Evolutionary conservation across 2,888 invertebrate genomes (phyloP).

Genomic region (Thymelicus lineola): DNA sequence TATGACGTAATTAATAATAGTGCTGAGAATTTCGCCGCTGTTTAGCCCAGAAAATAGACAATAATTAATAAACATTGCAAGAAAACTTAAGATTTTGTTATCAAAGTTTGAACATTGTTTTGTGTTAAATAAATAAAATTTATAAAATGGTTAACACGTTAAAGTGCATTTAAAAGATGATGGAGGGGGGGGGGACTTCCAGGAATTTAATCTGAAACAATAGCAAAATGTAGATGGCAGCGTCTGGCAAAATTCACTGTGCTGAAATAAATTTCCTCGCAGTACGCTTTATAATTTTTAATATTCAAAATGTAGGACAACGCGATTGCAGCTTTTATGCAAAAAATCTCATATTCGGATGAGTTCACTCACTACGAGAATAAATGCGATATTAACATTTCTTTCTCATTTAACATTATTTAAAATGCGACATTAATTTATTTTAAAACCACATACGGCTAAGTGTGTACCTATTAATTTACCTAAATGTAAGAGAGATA

Average conservation of each 20-base stretch:
- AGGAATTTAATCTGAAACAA: constrained; percentile 16
- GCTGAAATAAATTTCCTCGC: constrained; percentile 25
- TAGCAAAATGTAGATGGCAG: constrained; percentile 15
- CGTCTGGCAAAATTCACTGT: constrained; percentile 26
- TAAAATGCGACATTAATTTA: background rate
- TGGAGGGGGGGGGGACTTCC: too few relatives aligned
- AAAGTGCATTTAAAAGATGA: background rate
- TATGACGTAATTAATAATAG: too few relatives aligned
- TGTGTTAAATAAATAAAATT: background rate
- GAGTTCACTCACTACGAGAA: constrained; percentile 2
- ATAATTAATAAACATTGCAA: too few relatives aligned
- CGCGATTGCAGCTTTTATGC: constrained; percentile 28
- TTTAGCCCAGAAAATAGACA: too few relatives aligned
- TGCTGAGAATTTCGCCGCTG: too few relatives aligned
- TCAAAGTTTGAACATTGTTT: too few relatives aligned
- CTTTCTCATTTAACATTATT: background rate
- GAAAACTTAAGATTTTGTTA: too few relatives aligned
- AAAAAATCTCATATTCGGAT: constrained; percentile 16
- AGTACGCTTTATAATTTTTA: constrained; percentile 31
- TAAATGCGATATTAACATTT: constrained; percentile 1
- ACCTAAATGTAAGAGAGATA: too few relatives aligned
- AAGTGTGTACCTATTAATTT: too few relatives aligned
- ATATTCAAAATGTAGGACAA: constrained; percentile 35
- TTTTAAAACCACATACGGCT: background rate
- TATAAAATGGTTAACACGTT: background rate